Conservation (phyloP, 2,113 vertebrate species). For the Hoplias malabaricus region DNA sequence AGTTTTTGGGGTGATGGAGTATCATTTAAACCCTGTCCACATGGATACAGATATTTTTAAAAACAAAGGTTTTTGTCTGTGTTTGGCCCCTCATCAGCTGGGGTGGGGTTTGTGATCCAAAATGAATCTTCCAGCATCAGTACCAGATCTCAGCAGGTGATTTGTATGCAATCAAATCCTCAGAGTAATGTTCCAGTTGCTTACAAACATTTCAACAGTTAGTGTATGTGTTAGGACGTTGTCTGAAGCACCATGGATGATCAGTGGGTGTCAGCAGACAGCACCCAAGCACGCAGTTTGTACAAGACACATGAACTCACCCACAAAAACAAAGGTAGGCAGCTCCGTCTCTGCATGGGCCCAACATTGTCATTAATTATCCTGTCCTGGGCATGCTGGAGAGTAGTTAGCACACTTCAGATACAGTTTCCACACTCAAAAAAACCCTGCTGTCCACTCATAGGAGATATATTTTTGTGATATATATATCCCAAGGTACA, state of each 20-base stretch:
- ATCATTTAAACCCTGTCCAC: no score
- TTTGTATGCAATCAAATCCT: no score
- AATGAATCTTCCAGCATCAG: no score
- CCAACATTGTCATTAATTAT: constrained; percentile 41
- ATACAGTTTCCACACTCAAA: constrained; percentile 2
- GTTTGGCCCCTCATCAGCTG: no score
- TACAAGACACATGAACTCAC: constrained; percentile 20
- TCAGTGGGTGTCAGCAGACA: neutral
- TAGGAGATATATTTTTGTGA: neutral
- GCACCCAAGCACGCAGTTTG: neutral
- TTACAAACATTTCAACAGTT: no score
- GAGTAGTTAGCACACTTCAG: neutral
- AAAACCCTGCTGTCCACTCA: neutral
- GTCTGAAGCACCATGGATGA: neutral
- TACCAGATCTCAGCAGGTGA: no score
- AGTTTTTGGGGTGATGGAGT: no score
- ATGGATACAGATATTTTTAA: no score
- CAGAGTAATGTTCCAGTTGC: no score
- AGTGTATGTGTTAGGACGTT: no score
- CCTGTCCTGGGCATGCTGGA: constrained; percentile 25
- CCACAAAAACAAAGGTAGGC: constrained; percentile 18
- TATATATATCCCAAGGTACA: constrained; percentile 13
- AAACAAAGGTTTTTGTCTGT: no score
- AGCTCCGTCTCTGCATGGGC: neutral
- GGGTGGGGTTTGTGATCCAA: no score